phyloP scores from a whole-genome alignment of 2,888 invertebrate species.

The Amorpha juglandis region DNA sequence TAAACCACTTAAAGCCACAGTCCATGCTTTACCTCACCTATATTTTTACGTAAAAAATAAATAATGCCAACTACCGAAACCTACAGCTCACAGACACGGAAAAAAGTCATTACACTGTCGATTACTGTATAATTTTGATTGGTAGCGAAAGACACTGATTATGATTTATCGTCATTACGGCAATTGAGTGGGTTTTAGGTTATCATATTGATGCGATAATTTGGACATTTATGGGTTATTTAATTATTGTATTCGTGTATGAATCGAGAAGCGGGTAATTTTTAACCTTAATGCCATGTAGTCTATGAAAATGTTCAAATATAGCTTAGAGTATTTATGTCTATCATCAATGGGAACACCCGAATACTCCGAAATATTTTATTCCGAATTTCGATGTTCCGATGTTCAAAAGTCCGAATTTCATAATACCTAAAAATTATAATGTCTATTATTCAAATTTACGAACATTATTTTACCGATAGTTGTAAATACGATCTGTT shows the following conservation, averaged over 20 bases:
- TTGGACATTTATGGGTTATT: not conserved
- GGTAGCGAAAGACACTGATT: conserved; percentile 44
- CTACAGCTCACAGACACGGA: conserved; percentile 50
- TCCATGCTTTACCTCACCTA: conserved; percentile 25
- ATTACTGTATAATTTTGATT: conserved; percentile 49
- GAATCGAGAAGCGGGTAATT: not conserved
- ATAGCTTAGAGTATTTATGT: no score
- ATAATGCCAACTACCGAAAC: conserved; percentile 41
- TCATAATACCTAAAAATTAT: no score
- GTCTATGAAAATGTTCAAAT: no score
- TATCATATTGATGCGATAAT: not conserved
- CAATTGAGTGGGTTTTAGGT: conserved; percentile 10
- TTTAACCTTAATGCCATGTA: no score
- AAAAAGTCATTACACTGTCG: conserved; percentile 55
- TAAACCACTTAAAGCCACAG: conserved; percentile 22
- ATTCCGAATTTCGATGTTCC: no score
- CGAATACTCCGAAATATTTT: no score
- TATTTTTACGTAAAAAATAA: conserved; percentile 41
- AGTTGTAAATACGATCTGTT: no score
- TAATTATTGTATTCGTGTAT: not conserved
- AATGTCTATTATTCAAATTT: no score
- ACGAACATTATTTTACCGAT: no score
- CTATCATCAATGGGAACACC: no score
- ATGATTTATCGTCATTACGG: conserved; percentile 41
- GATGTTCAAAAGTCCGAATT: no score